Percentiles rank a stretch among this genome's conserved stretches.
These are phyloP conservation scores for Cavia porcellus DNA, from an alignment of 2,113 vertebrate species.

Conservation along the genomic window DNA sequence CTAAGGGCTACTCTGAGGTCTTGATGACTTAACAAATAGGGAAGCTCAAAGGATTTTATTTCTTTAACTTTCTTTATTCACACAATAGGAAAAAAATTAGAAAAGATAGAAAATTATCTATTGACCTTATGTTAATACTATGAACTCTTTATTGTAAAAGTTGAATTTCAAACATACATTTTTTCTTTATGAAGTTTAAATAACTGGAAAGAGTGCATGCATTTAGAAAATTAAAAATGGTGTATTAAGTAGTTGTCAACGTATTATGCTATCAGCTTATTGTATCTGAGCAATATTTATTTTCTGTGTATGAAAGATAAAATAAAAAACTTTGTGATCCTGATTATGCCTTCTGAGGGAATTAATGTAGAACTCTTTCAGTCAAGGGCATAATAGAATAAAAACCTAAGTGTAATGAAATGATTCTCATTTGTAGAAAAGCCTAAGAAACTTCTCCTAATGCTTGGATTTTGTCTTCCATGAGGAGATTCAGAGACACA, in stretches of 20 bases:
- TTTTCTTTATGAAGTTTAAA: neutral
- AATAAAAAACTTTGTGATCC: neutral
- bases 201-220: neutral
- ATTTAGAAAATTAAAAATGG: neutral
- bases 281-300: neutral
- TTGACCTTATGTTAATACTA: constrained; percentile 19
- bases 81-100: constrained; percentile 4
- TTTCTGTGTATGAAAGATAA: neutral
- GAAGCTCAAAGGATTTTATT: neutral
- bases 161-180: neutral
- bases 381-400: neutral
- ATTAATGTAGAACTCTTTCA: neutral
- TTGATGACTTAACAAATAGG: neutral
- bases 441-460: neutral
- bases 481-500: neutral
- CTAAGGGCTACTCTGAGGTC: neutral
- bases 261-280: accelerated
- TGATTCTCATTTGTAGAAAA: neutral
- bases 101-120: constrained; percentile 25
- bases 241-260: neutral
- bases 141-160: neutral
- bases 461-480: neutral
- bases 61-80: constrained; percentile 33
- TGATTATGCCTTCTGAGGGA: neutral
- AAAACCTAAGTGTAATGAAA: neutral